These are phyloP conservation scores for Protomyctophum bolini DNA, from an alignment of 2,113 vertebrate genomes.

Conservation along the genomic window DNA sequence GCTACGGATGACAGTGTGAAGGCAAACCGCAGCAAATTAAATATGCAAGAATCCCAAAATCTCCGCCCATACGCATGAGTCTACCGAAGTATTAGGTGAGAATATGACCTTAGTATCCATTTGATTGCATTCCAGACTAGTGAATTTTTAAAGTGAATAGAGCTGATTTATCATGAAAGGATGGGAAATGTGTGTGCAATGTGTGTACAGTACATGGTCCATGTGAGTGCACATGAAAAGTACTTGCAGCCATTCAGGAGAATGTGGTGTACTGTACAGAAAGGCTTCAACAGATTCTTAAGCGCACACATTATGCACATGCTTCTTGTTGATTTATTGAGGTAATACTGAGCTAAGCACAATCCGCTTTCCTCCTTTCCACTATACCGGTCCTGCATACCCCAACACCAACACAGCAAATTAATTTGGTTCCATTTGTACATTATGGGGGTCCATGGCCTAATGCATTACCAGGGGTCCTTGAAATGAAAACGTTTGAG, in stretches of 20 bases:
- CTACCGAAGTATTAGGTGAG: no score
- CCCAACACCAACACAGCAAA: background rate
- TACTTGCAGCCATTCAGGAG: background rate
- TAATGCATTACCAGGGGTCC: no score
- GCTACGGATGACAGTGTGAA: no score
- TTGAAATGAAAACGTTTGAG: no score
- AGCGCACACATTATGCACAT: slow-evolving; percentile 2
- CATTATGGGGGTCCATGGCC: no score
- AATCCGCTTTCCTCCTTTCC: background rate
- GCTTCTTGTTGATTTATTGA: slow-evolving; percentile 39
- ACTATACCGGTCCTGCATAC: background rate
- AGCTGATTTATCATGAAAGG: background rate
- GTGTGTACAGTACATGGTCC: no score
- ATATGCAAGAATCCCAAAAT: no score
- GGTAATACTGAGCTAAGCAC: slow-evolving; percentile 26
- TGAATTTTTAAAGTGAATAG: background rate
- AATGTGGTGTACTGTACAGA: background rate
- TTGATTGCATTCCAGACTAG: no score
- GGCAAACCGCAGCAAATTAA: no score
- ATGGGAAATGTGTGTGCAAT: background rate
- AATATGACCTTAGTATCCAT: no score
- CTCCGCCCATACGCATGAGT: no score
- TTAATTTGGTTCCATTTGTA: background rate
- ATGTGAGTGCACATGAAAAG: background rate
- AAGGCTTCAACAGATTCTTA: background rate